phyloP scores from a whole-genome alignment of 2,797 vertebrate species.

The Chaenodraco wilsoni region DNA sequence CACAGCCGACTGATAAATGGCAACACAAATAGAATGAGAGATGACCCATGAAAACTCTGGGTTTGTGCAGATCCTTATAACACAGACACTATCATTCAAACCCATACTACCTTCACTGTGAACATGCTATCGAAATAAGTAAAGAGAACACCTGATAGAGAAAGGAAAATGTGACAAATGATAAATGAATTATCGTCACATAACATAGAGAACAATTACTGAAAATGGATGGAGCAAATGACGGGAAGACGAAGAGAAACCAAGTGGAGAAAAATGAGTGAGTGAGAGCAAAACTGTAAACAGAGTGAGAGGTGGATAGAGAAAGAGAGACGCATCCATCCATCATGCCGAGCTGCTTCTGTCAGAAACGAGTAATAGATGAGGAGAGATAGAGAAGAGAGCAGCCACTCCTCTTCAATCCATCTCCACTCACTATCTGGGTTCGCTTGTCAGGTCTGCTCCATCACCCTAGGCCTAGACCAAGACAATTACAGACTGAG shows the following conservation, averaged over 20 bases:
- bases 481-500: conserved; percentile 54
- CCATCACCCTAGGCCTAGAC: conserved; percentile 63
- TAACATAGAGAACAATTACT: conserved; percentile 38
- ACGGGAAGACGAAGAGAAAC: conserved; percentile 56
- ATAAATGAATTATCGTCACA: not conserved
- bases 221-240: conserved; percentile 36
- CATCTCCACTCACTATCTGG: conserved; percentile 71
- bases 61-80: conserved; percentile 8
- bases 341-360: conserved; percentile 68
- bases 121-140: conserved; percentile 15
- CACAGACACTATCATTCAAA: conserved; percentile 7
- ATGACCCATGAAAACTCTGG: conserved; percentile 34
- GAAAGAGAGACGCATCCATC: conserved; percentile 64
- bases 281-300: conserved; percentile 47
- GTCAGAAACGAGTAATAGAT: conserved; percentile 76
- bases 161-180: conserved; percentile 1
- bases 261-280: conserved; percentile 56
- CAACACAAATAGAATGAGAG: conserved; percentile 37
- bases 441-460: conserved; percentile 73
- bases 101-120: not conserved
- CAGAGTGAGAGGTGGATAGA: conserved; percentile 56
- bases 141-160: not conserved
- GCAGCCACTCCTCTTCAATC: conserved; percentile 74
- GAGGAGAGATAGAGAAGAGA: conserved; percentile 67
- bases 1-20: conserved; percentile 38